Conservation (phyloP, 2,113 vertebrate genomes). For the Passer montanus region DNA sequence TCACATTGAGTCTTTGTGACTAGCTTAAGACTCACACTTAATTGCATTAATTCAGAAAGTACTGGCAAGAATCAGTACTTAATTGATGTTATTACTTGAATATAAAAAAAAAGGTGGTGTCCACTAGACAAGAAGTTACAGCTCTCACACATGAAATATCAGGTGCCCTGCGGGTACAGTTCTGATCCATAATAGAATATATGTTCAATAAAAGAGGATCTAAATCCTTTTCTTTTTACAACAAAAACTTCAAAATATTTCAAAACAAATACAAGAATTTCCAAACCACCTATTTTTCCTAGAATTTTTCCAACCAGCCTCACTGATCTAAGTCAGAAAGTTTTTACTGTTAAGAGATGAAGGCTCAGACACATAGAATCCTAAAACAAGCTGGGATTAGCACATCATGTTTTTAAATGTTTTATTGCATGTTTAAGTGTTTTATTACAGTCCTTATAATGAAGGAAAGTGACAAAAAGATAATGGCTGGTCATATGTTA, state of each 20-base stretch:
- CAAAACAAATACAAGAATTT: not conserved
- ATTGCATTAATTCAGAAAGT: conserved; percentile 54
- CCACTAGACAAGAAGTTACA: not conserved
- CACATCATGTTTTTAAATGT: not conserved
- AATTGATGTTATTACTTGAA: conserved; percentile 36
- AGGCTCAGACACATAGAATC: not conserved
- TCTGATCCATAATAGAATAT: not conserved
- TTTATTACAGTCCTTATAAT: not conserved
- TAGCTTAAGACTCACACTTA: conserved; percentile 57
- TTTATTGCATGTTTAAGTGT: not conserved
- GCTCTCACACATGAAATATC: not conserved
- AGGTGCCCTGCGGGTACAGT: not conserved
- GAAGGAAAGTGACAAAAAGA: not conserved
- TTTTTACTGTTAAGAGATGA: not conserved
- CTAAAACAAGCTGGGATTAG: not conserved
- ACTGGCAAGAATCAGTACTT: conserved; percentile 25
- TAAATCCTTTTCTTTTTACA: not conserved
- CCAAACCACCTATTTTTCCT: not conserved
- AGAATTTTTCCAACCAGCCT: not conserved
- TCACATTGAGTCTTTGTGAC: conserved; percentile 49
- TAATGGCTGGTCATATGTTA: not conserved
- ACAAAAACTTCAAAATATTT: not conserved
- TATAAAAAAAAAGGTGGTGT: not conserved
- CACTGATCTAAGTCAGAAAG: not conserved
- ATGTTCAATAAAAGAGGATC: not conserved